These are phyloP conservation scores for Diachasmimorpha longicaudata DNA, from an alignment of 1,140 invertebrate species.

Conservation along the genomic window DNA sequence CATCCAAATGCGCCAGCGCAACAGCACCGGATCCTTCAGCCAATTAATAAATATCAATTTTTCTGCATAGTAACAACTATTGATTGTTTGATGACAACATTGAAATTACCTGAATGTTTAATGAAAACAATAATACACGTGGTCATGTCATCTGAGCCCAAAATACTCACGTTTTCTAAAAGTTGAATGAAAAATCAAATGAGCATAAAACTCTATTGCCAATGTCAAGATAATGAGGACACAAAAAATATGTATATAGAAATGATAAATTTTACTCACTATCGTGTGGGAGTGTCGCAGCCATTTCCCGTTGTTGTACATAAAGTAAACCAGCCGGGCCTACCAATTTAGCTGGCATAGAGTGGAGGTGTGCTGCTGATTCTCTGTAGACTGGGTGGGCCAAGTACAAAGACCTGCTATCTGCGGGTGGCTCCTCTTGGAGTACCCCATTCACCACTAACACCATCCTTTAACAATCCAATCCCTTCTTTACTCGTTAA, in stretches of 20 bases:
- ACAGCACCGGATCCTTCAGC: conserved; percentile 83
- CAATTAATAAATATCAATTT: not conserved
- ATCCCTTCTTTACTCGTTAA: not conserved
- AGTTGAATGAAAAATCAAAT: conserved; percentile 24
- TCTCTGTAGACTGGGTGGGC: conserved; percentile 86
- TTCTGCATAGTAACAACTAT: not conserved
- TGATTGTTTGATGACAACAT: not conserved
- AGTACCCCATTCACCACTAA: conserved; percentile 85
- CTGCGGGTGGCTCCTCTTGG: conserved; percentile 82
- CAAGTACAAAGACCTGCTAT: conserved; percentile 78
- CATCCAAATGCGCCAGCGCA: conserved; percentile 88
- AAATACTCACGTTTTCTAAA: conserved; percentile 83
- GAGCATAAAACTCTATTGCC: too few species aligned
- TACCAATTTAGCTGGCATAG: conserved; percentile 78
- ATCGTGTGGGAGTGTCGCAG: conserved; percentile 87
- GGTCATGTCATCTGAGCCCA: conserved; percentile 93
- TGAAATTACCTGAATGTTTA: conserved; percentile 82
- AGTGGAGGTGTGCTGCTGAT: conserved; percentile 77
- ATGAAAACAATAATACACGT: conserved; percentile 91
- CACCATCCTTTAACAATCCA: conserved; percentile 72
- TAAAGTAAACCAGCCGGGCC: conserved; percentile 86
- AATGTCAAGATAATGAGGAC: too few species aligned
- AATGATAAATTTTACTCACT: too few species aligned
- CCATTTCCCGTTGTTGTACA: conserved; percentile 88
- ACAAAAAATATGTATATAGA: too few species aligned